A percentile compares a stretch with the other conserved stretches of the same genome.
phyloP scores from a whole-genome alignment of 2,113 vertebrate genomes.

The Collichthys lucidus region DNA sequence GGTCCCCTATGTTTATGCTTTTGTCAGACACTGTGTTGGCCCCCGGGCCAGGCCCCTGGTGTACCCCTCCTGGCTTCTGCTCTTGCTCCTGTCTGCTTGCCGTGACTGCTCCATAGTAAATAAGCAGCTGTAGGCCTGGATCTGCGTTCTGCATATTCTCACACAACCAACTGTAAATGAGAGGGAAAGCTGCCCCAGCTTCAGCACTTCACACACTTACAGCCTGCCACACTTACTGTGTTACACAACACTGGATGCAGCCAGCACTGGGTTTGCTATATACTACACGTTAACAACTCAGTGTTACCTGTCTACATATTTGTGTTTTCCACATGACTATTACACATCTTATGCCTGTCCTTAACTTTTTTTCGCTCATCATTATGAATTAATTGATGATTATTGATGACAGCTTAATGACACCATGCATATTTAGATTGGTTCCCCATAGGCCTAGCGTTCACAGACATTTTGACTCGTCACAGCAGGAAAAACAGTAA shows the following conservation, averaged over 20 bases:
- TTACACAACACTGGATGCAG: slow-evolving; percentile 49
- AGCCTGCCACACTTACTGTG: slow-evolving; percentile 57
- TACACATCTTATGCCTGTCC: no score
- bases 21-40: slow-evolving; percentile 78
- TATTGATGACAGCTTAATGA: no score
- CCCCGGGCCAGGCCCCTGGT: slow-evolving; percentile 62
- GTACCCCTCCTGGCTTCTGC: slow-evolving; percentile 59
- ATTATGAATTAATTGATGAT: no score
- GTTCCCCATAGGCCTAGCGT: no score
- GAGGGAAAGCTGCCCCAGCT: slow-evolving; percentile 51
- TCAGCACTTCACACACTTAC: slow-evolving; percentile 37
- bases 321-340: background rate
- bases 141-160: slow-evolving; percentile 67
- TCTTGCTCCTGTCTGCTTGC: slow-evolving; percentile 63
- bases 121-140: slow-evolving; percentile 75
- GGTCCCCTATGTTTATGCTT: slow-evolving; percentile 79
- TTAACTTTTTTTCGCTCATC: no score
- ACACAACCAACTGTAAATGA: slow-evolving; percentile 70
- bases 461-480: no score
- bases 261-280: background rate
- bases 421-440: no score
- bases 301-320: background rate
- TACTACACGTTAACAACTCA: background rate
- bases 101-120: slow-evolving; percentile 76
- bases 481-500: no score